Conservation (phyloP, 2,888 invertebrate genomes). For the Stenoptilia bipunctidactyla region DNA sequence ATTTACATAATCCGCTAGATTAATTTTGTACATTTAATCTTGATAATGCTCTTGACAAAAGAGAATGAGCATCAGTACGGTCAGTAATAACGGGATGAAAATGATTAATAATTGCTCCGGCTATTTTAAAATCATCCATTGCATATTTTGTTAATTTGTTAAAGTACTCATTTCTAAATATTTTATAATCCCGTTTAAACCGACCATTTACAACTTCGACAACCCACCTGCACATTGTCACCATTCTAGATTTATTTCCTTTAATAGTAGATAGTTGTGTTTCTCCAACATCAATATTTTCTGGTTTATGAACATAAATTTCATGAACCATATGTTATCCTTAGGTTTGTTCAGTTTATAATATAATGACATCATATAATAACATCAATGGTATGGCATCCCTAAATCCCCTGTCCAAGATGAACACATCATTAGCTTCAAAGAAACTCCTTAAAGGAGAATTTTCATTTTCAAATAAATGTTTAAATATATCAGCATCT, state of each 20-base stretch:
- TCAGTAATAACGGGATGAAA: conserved; percentile 10
- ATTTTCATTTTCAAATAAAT: conserved; percentile 1
- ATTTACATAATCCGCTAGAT: conserved; percentile 6
- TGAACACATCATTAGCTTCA: conserved; percentile 4
- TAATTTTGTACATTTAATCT: conserved; percentile 6
- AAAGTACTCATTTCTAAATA: conserved; percentile 7
- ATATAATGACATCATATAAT: background rate
- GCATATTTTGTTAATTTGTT: conserved; percentile 5
- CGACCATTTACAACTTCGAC: conserved; percentile 13
- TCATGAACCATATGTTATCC: conserved; percentile 2
- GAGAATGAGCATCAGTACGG: conserved; percentile 3
- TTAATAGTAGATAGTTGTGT: conserved; percentile 9
- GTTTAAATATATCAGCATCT: conserved; percentile 8
- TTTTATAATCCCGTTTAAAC: conserved; percentile 13
- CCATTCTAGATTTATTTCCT: conserved; percentile 11
- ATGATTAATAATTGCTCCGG: conserved; percentile 10
- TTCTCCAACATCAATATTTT: conserved; percentile 8
- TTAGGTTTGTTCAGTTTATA: no score
- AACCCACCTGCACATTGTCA: conserved; percentile 13
- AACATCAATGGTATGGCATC: conserved; percentile 4
- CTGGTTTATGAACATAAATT: conserved; percentile 9
- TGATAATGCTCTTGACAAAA: conserved; percentile 3
- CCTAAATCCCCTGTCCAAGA: conserved; percentile 6
- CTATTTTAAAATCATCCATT: conserved; percentile 11
- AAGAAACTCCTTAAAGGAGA: background rate